Percentiles rank a stretch among this genome's conserved stretches.
These are phyloP conservation scores for Perca fluviatilis DNA, from an alignment of 2,113 vertebrate genomes.

Conservation along the genomic window DNA sequence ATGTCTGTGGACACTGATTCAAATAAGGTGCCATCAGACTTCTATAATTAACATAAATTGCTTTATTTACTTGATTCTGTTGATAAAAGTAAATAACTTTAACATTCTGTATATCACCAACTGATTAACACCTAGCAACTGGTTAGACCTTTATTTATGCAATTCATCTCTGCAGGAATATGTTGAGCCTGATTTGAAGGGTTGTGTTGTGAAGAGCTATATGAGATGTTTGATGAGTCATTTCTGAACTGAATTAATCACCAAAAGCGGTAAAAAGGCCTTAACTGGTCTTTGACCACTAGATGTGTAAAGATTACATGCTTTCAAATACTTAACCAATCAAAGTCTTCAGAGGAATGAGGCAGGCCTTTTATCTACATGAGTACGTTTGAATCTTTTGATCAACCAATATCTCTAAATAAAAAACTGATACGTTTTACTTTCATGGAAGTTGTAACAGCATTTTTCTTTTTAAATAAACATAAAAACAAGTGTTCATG, in stretches of 20 bases:
- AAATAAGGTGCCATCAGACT: constrained; percentile 29
- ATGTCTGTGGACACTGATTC: constrained; percentile 24
- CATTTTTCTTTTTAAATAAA: neutral
- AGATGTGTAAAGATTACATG: constrained; percentile 26
- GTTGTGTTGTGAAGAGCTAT: constrained; percentile 8
- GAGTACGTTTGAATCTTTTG: neutral
- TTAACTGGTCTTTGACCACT: constrained; percentile 20
- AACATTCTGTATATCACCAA: constrained; percentile 23
- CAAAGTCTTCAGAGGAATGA: constrained; percentile 17
- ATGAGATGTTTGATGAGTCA: neutral
- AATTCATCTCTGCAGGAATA: constrained; percentile 10
- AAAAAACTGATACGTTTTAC: neutral
- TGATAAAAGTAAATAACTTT: constrained; percentile 25
- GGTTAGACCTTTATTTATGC: constrained; percentile 26
- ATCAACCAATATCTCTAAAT: neutral
- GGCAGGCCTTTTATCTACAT: constrained; percentile 14
- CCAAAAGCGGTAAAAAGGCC: neutral
- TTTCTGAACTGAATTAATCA: constrained; percentile 10
- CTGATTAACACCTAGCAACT: constrained; percentile 27
- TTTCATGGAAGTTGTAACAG: neutral
- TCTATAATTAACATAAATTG: constrained; percentile 16
- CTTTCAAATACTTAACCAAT: constrained; percentile 11
- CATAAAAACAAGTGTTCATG: neutral
- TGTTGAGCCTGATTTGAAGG: constrained; percentile 18
- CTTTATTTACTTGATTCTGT: constrained; percentile 24